A percentile compares a stretch with the other conserved stretches of the same genome.
phyloP scores from a whole-genome alignment of 2,888 invertebrate species.

The Seira ritae region DNA sequence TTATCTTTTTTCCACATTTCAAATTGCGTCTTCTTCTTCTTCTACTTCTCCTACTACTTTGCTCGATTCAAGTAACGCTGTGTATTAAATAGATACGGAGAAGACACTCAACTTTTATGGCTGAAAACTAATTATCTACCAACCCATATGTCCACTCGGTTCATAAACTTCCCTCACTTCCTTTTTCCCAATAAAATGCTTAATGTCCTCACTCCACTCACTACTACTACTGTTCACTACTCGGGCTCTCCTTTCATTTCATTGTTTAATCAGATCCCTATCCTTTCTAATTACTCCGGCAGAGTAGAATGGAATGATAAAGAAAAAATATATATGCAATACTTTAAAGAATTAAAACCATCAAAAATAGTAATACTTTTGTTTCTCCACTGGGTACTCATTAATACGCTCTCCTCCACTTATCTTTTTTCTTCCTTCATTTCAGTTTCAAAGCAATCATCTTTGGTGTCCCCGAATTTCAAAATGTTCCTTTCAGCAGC shows the following conservation, averaged over 20 bases:
- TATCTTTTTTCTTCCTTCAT: slow-evolving; percentile 34
- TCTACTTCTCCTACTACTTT: slow-evolving; percentile 30
- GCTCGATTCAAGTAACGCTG: slow-evolving; percentile 20
- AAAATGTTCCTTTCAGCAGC: neutral
- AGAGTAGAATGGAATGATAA: slow-evolving; percentile 4
- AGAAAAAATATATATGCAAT: slow-evolving; percentile 29
- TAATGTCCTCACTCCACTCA: slow-evolving; percentile 39
- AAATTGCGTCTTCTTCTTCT: slow-evolving; percentile 22
- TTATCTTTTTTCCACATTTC: neutral
- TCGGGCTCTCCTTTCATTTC: neutral
- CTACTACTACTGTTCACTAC: slow-evolving; percentile 25
- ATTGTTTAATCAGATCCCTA: slow-evolving; percentile 16
- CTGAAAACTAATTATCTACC: slow-evolving; percentile 58
- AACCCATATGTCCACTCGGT: slow-evolving; percentile 61
- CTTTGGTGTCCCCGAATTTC: slow-evolving; percentile 8
- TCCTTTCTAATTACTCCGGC: slow-evolving; percentile 14
- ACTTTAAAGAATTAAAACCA: slow-evolving; percentile 25
- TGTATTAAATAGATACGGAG: no score
- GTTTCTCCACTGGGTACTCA: slow-evolving; percentile 33
- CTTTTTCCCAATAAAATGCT: slow-evolving; percentile 55
- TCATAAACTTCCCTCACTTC: slow-evolving; percentile 60
- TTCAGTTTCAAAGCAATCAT: slow-evolving; percentile 10
- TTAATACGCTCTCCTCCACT: slow-evolving; percentile 42
- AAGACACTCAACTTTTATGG: slow-evolving; percentile 23
- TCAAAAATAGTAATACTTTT: slow-evolving; percentile 35